Evolutionary conservation across 2,888 invertebrate genomes (phyloP), one percentile per base, ranked within the genome.

Genomic region (Caenorhabditis uteleia): DNA sequence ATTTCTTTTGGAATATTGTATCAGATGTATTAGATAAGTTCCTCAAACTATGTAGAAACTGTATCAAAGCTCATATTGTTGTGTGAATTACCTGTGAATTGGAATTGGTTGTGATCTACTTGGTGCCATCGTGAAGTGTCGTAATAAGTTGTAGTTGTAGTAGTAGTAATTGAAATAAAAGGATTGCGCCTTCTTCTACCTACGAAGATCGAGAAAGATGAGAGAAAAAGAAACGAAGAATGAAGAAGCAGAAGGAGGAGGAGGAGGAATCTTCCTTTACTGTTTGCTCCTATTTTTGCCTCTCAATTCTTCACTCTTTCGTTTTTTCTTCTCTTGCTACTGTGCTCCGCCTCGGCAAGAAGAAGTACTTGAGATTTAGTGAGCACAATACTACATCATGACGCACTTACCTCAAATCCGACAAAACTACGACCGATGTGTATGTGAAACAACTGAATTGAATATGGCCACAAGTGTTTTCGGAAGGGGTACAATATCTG

Each of bases 1-100:
- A 27, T 34, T 25, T 23, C 20, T 20, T 34, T 23, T 33, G 20
- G 14, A 33, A 46, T 33, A 46, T 23, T 34, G n/a, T 34, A 46
- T 40, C 16, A 23, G 14, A 39, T 29, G 5, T 23, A 40, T 29
- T n/a, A 40, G 20, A n/a, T 14, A 23, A 21, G 25, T 47, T 26
- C 18, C 18, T 25, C 2, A 16, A 23, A 31, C 25, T 7, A 7
- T 26, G n/a, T 26, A 43, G 16, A 14, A 45, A 45, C 6, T n/a
- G 8, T 23, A n/a, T 2, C 42, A 7, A 12, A 42, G 23, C n/a
- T 10, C n/a, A n/a, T 18, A 3, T 43, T 2, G 4, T n/a, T n/a
- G n/a, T n/a, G n/a, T n/a, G n/a, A 36, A 34, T 47, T 36, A 71
- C 71, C 71, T 72, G 64, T 72, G 72, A 61, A 72, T 72, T 33